A percentile compares a stretch with the other conserved stretches of the same genome.
Conservation (phyloP, 2,888 invertebrate species). For the Sphaerophoria taeniata region DNA sequence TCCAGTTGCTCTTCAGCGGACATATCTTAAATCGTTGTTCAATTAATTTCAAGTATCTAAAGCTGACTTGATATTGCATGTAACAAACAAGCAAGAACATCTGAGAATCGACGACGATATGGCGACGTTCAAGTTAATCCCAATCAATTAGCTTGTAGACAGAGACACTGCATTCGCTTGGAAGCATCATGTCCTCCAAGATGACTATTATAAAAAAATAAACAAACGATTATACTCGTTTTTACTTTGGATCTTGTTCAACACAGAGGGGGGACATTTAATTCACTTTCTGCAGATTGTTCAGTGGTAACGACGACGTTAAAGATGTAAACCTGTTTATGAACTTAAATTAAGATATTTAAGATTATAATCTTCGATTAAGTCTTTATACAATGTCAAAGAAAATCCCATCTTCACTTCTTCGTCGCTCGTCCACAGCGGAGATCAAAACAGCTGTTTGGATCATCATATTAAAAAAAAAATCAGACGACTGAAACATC, state of each 20-base stretch:
- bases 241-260: not conserved
- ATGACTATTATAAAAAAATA: not conserved
- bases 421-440: not conserved
- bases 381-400: too few species aligned
- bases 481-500: too few species aligned
- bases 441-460: not conserved
- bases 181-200: not conserved
- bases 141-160: constrained; percentile 17
- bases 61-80: constrained; percentile 2
- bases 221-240: not conserved
- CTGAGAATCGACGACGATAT: too few species aligned
- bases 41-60: constrained; percentile 21
- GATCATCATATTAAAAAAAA: not conserved
- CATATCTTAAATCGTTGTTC: constrained; percentile 12
- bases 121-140: not conserved
- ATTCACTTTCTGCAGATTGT: constrained; percentile 42
- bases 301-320: not conserved
- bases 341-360: constrained; percentile 6
- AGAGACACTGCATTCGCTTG: not conserved
- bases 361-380: not conserved
- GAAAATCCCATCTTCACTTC: too few species aligned
- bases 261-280: not conserved
- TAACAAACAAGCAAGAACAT: not conserved
- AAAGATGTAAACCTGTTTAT: constrained; percentile 10
- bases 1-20: not conserved